Evolutionary conservation across 2,113 vertebrate species (phyloP).

Genomic region (Oncorhynchus tshawytscha): DNA sequence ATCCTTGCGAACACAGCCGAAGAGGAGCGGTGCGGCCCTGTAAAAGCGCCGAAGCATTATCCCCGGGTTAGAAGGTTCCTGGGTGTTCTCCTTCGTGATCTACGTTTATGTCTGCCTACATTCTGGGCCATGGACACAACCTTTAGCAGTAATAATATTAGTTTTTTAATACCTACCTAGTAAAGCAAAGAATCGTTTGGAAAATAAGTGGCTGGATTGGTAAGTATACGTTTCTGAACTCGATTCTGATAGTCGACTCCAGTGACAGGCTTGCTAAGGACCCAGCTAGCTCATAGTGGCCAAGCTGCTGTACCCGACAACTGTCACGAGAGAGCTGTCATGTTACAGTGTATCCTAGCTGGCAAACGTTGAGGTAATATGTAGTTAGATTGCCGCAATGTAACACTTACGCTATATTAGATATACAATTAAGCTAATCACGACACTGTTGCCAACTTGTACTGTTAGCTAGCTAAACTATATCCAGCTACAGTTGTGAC

Average conservation of each 20-base stretch:
- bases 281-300: conserved; percentile 8
- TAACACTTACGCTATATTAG: too few species aligned
- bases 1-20: background rate
- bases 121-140: conserved; percentile 73
- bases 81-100: conserved; percentile 26
- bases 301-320: conserved; percentile 49
- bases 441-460: too few species aligned
- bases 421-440: too few species aligned
- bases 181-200: conserved; percentile 5
- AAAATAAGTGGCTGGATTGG: conserved; percentile 45
- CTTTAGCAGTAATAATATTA: conserved; percentile 46
- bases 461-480: background rate
- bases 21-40: conserved; percentile 29
- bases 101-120: conserved; percentile 58
- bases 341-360: conserved; percentile 38
- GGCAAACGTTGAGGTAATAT: too few species aligned
- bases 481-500: background rate
- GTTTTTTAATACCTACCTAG: conserved; percentile 57
- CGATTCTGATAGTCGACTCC: background rate
- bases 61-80: conserved; percentile 50
- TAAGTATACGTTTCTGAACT: conserved; percentile 32
- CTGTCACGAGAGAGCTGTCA: conserved; percentile 58
- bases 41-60: conserved; percentile 43
- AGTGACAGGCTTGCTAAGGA: conserved; percentile 15
- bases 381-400: too few species aligned